Conservation (phyloP, 2,113 vertebrate species). For the Chaetura pelagica region DNA sequence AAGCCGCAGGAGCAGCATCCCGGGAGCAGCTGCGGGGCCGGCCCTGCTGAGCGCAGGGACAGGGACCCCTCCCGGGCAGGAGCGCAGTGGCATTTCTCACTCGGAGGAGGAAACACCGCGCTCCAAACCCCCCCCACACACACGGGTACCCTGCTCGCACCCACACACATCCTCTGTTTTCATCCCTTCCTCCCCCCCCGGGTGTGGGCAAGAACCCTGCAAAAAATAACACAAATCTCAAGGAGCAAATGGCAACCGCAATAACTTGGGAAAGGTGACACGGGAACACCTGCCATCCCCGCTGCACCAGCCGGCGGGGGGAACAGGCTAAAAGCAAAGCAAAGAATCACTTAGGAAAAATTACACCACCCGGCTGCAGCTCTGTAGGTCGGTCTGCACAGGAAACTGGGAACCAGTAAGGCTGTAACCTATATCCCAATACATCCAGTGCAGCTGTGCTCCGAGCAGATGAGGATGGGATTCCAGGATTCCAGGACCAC, state of each 20-base stretch:
- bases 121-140: accelerated
- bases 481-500: conserved; percentile 34
- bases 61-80: accelerated
- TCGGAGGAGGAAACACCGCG: neutral
- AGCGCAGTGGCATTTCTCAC: neutral
- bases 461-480: neutral
- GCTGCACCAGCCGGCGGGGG: accelerated
- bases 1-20: too few species aligned
- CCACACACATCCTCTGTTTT: neutral
- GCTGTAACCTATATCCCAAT: neutral
- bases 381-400: neutral
- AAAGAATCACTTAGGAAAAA: too few species aligned
- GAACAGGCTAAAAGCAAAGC: neutral
- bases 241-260: neutral
- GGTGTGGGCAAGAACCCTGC: neutral
- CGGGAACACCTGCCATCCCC: neutral
- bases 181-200: accelerated
- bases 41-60: neutral
- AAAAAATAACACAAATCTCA: neutral
- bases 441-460: neutral
- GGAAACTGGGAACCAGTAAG: neutral
- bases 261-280: accelerated
- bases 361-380: neutral
- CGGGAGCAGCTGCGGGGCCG: conserved; percentile 20
- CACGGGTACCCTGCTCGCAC: accelerated